Conservation (phyloP, 2,797 vertebrate species). For the Semotilus atromaculatus region DNA sequence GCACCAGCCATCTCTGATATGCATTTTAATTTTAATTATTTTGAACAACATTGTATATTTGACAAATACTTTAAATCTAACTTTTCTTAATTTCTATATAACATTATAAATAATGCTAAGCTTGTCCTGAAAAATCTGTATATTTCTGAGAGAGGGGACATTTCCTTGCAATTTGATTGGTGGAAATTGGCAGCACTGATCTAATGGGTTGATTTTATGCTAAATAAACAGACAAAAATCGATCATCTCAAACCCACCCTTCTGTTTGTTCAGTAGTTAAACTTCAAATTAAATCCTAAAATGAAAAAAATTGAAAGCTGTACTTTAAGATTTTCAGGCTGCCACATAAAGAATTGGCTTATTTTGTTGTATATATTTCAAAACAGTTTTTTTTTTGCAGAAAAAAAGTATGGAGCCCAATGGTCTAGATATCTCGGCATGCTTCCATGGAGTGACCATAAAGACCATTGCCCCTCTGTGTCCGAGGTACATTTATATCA, state of each 20-base stretch:
- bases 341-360: background rate
- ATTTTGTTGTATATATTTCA: background rate
- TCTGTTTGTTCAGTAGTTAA: constrained; percentile 16
- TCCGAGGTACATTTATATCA: constrained; percentile 46
- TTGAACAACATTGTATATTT: constrained; percentile 24
- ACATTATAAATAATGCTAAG: constrained; percentile 44
- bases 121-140: constrained; percentile 31
- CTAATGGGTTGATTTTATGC: constrained; percentile 28
- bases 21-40: background rate
- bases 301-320: background rate
- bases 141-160: background rate
- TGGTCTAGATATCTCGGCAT: constrained; percentile 59
- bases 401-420: background rate
- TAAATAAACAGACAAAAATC: constrained; percentile 53
- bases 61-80: background rate
- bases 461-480: constrained; percentile 60
- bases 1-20: background rate
- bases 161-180: constrained; percentile 46
- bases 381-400: background rate
- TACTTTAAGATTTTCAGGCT: background rate
- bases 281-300: background rate
- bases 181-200: constrained; percentile 23
- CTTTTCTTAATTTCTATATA: constrained; percentile 37
- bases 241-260: constrained; percentile 22
- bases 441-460: constrained; percentile 1